A percentile compares a stretch with the other conserved stretches of the same genome.
These are phyloP conservation scores for Nyctereutes procyonoides DNA, from an alignment of 2,113 vertebrate species.

Conservation along the genomic window DNA sequence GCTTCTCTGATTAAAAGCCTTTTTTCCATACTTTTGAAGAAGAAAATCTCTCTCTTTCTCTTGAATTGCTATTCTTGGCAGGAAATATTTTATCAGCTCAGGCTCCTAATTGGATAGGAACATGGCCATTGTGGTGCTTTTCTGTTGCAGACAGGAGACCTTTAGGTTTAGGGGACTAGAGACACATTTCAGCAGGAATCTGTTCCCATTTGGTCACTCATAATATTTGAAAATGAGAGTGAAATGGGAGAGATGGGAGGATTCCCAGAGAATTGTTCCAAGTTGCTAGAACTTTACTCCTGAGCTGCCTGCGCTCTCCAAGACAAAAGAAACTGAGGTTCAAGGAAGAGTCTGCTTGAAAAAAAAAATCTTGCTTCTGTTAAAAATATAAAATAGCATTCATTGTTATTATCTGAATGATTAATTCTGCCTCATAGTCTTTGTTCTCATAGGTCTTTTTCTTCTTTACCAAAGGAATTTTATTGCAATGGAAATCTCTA, in stretches of 20 bases:
- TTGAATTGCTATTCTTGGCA: constrained; percentile 72
- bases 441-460: constrained; percentile 50
- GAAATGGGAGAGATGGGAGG: background rate
- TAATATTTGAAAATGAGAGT: constrained; percentile 37
- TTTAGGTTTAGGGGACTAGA: constrained; percentile 38
- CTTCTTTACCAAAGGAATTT: constrained; percentile 62
- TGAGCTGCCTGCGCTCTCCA: background rate
- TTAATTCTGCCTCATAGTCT: constrained; percentile 48
- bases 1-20: constrained; percentile 73
- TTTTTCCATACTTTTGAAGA: constrained; percentile 64
- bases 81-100: constrained; percentile 67
- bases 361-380: background rate
- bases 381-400: constrained; percentile 48
- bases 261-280: constrained; percentile 17
- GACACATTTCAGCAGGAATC: background rate
- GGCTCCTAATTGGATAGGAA: constrained; percentile 72
- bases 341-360: background rate
- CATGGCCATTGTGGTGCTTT: constrained; percentile 25
- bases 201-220: constrained; percentile 43
- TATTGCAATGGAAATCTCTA: constrained; percentile 54
- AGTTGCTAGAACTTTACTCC: constrained; percentile 1
- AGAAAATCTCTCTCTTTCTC: constrained; percentile 35
- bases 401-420: constrained; percentile 6
- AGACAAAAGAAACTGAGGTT: constrained; percentile 3
- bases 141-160: constrained; percentile 53